Base-by-base conservation (phyloP, 2,113 vertebrate genomes). In the Cinclus cinclus region DNA sequence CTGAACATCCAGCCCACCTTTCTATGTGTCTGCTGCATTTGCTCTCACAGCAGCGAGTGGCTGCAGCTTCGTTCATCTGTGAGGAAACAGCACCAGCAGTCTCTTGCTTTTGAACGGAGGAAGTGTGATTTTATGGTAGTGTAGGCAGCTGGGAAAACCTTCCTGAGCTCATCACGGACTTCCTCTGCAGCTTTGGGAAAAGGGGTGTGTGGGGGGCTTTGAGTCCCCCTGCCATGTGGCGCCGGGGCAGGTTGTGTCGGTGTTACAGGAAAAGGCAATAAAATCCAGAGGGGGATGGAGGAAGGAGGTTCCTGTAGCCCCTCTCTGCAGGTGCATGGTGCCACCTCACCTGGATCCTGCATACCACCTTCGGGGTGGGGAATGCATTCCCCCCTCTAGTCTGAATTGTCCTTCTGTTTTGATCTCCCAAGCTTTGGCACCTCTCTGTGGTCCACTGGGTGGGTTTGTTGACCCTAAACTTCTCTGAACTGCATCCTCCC, bases 261-360 rank as follows among this genome's bases (percentile, higher is more conserved):
- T 44, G 20, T 58, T 53, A 20, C 55, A 74, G 90, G 85, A 86
- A 92, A 63, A 90, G 68, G 63, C 71, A 83, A 22, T 82, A 56
- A 94, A 73, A 83, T 49, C 53, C 79, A 53, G 37, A 53, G 30
- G 9, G 46, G 8, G 31, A 10, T 65, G 71, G 49, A 87, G 79
- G 76, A 83, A 86, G 76, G 37, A 76, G 31, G 49, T 33, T 87
- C 44, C 62, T 4, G 1, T 37, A 79, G 39, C 44, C 27, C 87
- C 53, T 87, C 65, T 87, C 64, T 0, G 0, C 1, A 3, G n/a
- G 30, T 9, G 0, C 0, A 0, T 1, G 9, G 53, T 0, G 0
- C 67, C 1, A 1, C 47, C 58, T 84, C 0, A 0, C 30, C n/a
- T 0, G 0, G 22, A 42, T 81, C 24, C 60, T 37, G 64, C 21